A percentile compares a stretch with the other conserved stretches of the same genome.
Evolutionary conservation across 1,140 invertebrate genomes (phyloP).

Genomic region (Amyelois transitella): DNA sequence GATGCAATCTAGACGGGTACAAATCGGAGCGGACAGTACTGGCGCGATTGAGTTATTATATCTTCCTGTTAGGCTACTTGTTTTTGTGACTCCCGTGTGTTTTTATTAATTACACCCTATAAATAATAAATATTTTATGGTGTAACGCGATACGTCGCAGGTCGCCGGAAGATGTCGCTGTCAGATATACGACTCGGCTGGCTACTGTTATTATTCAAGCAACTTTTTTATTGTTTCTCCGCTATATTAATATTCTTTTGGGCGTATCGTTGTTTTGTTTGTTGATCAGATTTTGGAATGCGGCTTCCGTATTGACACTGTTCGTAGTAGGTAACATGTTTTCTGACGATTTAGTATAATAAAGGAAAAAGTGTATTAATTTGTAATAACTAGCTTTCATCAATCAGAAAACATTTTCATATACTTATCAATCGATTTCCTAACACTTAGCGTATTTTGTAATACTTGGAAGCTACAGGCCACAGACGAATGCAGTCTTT

Average conservation of each 20-base stretch:
- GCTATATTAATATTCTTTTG: conserved; percentile 33
- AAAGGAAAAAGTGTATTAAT: too few species aligned
- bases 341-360: neutral
- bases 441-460: too few species aligned
- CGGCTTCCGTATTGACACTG: conserved; percentile 18
- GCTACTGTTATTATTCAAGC: conserved; percentile 56
- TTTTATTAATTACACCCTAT: conserved; percentile 70
- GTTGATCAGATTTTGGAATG: conserved; percentile 15
- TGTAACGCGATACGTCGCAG: conserved; percentile 60
- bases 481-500: too few species aligned
- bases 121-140: conserved; percentile 72
- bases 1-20: conserved; percentile 67
- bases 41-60: conserved; percentile 71
- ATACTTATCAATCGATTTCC: too few species aligned
- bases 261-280: conserved; percentile 11
- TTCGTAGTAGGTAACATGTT: too few species aligned
- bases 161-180: conserved; percentile 39
- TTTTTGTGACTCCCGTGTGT: conserved; percentile 67
- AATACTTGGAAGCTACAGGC: too few species aligned
- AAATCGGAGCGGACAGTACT: conserved; percentile 53
- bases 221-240: conserved; percentile 53
- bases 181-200: conserved; percentile 38
- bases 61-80: conserved; percentile 72
- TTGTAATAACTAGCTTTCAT: too few species aligned
- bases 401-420: too few species aligned